A percentile compares a stretch with the other conserved stretches of the same genome.
Evolutionary conservation across 2,888 invertebrate genomes (phyloP).

Genomic region (Ferrisia virgata): DNA sequence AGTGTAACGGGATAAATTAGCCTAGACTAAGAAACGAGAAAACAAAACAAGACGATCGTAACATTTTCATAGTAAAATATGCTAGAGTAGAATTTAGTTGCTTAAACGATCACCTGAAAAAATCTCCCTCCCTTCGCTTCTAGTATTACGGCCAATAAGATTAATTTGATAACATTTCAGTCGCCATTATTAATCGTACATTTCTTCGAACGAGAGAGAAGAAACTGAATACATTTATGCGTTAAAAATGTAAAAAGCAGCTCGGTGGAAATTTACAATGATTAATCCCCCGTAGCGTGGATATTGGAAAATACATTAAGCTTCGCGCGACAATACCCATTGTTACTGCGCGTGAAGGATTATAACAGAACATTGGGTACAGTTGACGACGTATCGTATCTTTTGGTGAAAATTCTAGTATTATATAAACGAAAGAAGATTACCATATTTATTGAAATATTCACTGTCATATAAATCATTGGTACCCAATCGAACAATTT

Average conservation of each 20-base stretch:
- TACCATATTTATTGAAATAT: slow-evolving; percentile 44
- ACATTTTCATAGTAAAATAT: not conserved
- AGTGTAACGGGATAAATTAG: no score
- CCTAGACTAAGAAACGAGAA: no score
- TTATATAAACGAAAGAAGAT: slow-evolving; percentile 42
- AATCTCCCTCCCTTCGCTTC: not conserved
- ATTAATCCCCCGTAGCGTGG: slow-evolving; percentile 37
- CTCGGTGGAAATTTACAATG: slow-evolving; percentile 29
- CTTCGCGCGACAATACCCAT: slow-evolving; percentile 40
- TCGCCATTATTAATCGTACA: slow-evolving; percentile 15
- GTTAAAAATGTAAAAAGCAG: slow-evolving; percentile 30
- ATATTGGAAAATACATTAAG: slow-evolving; percentile 43
- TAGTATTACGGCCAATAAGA: slow-evolving; percentile 1
- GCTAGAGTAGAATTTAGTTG: not conserved
- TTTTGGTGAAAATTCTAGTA: slow-evolving; percentile 36
- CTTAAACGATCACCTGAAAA: not conserved
- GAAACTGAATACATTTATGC: slow-evolving; percentile 27
- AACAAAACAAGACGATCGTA: not conserved
- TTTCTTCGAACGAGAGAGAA: no score
- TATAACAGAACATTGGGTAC: slow-evolving; percentile 36
- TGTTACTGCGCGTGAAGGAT: slow-evolving; percentile 42
- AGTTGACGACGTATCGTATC: slow-evolving; percentile 42
- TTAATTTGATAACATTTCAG: slow-evolving; percentile 20
- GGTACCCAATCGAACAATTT: slow-evolving; percentile 41
- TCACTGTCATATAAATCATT: slow-evolving; percentile 43